These are phyloP conservation scores for Hyla sarda DNA, from an alignment of 2,113 vertebrate species.

Conservation along the genomic window DNA sequence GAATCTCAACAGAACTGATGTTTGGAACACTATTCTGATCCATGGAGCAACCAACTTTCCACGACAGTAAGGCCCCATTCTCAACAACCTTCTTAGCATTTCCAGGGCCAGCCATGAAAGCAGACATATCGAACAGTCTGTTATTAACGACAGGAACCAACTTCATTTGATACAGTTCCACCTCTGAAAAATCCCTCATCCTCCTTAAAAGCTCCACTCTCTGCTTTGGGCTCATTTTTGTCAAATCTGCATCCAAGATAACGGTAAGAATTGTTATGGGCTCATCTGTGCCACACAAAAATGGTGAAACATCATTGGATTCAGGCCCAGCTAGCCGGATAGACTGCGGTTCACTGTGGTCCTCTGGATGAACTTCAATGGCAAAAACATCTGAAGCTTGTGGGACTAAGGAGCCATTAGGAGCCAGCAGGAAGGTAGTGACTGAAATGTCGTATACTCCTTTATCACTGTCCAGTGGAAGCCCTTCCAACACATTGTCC, in stretches of 20 bases:
- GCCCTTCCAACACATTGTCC: conserved; percentile 79
- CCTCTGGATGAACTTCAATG: conserved; percentile 91
- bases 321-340: conserved; percentile 76
- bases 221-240: conserved; percentile 92
- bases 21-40: conserved; percentile 89
- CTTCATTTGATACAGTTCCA: conserved; percentile 89
- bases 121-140: conserved; percentile 95
- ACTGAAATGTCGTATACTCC: conserved; percentile 90
- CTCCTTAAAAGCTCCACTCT: conserved; percentile 81
- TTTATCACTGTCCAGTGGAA: conserved; percentile 92
- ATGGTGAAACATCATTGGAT: conserved; percentile 70
- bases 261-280: conserved; percentile 91
- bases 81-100: conserved; percentile 98
- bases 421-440: conserved; percentile 73
- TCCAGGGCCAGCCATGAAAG: conserved; percentile 96
- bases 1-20: conserved; percentile 86
- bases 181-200: conserved; percentile 88
- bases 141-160: conserved; percentile 95
- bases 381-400: conserved; percentile 87
- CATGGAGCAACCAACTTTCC: conserved; percentile 92
- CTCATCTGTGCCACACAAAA: conserved; percentile 84
- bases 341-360: conserved; percentile 84
- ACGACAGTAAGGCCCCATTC: conserved; percentile 92
- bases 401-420: conserved; percentile 76
- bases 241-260: conserved; percentile 94